phyloP scores from a whole-genome alignment of 2,113 vertebrate species.

The Malaclemys terrapin region DNA sequence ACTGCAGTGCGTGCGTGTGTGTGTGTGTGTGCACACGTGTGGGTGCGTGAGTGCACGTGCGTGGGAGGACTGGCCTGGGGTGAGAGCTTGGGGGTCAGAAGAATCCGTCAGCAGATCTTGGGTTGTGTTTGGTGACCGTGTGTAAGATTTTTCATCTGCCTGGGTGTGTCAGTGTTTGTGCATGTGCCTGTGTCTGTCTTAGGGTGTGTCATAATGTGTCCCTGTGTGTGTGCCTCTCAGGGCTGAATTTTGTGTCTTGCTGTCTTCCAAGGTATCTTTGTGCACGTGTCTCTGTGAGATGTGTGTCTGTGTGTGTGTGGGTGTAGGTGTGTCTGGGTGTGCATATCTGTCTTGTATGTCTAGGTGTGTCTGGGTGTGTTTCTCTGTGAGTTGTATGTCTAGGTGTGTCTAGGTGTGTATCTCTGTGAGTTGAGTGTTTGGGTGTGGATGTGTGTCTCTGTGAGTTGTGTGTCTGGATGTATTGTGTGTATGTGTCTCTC shows the following conservation, averaged over 20 bases:
- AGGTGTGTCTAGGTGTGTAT: not conserved
- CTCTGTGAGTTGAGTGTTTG: not conserved
- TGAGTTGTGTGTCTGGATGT: no score
- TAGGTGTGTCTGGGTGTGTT: not conserved
- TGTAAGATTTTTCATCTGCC: not conserved
- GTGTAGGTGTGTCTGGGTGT: not conserved
- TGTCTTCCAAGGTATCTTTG: not conserved
- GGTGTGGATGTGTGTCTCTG: not conserved
- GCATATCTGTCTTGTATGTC: no score
- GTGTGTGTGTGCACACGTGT: no score
- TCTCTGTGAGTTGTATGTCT: not conserved
- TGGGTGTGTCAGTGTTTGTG: not conserved
- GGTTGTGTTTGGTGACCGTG: not conserved
- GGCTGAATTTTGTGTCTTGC: not conserved
- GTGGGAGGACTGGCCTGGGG: no score
- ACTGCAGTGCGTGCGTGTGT: no score
- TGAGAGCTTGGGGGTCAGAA: not conserved
- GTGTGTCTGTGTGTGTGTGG: no score
- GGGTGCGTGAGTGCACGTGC: accelerated
- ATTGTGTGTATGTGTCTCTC: no score
- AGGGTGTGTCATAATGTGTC: not conserved
- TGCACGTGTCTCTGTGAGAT: not conserved
- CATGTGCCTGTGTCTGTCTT: not conserved
- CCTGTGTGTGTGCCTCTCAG: not conserved
- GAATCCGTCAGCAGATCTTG: not conserved